Evolutionary conservation across 2,888 invertebrate species (phyloP), one percentile per base, ranked within the genome.

Genomic region (Anodontia alba): DNA sequence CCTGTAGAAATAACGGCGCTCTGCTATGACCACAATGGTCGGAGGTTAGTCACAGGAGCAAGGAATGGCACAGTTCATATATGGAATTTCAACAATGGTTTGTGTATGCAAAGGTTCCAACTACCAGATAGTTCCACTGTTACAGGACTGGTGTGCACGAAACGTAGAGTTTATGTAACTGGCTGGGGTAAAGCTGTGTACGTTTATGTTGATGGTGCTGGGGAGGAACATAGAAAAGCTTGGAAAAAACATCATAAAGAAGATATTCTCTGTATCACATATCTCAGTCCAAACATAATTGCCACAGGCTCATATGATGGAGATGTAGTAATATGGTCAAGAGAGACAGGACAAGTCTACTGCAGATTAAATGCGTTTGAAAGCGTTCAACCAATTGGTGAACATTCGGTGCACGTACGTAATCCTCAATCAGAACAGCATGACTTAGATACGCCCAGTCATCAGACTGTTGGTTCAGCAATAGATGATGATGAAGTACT

Each of bases 81-180:
- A 43, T 98, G 98, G 98, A 97, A 97, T 94, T 97, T 97, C 91
- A 97, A 97, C 92, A 96, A 97, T 33, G 97, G 97, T 0, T 95
- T 96, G 10, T 97, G 97, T 89, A 93, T 97, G 81, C 95, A 96
- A 83, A 96, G 96, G 75, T 96, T 97, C 96, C 94, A 95, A 38
- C 96, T 96, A 29, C 96, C 96, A 84, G 94, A 95, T 77, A 96
- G 96, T 91, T 95, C 85, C 93, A 95, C 95, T 87, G 94, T 96
- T 68, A 95, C 96, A 1, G 95, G 95, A 10, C 93, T 96, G 0
- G 93, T 95, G 31, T 96, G 96, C 95, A 92, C 95, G 15, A 90
- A 94, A 68, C 93, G 94, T 73, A 90, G 97, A 88, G 97, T 98
- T 85, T 94, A 97, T 88, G 97, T 97, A 2, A 96, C 96, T 80